These are phyloP conservation scores for Ranitomeya imitator DNA, from an alignment of 2,113 vertebrate genomes.

Conservation along the genomic window DNA sequence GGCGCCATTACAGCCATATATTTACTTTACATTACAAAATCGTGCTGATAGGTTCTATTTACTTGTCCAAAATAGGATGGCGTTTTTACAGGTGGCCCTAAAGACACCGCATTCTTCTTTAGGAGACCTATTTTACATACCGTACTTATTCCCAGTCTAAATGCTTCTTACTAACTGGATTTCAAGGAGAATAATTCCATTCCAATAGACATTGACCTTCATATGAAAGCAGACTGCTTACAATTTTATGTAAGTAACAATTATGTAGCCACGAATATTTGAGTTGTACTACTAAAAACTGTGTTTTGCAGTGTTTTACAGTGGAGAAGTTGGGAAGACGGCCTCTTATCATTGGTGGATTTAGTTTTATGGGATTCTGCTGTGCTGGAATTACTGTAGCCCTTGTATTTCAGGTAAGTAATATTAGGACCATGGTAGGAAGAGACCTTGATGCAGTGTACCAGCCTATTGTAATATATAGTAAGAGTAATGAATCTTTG, in stretches of 20 bases:
- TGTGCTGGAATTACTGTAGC: constrained; percentile 82
- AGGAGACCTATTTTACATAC: too few relatives aligned
- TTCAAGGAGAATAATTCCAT: too few relatives aligned
- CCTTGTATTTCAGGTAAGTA: constrained; percentile 79
- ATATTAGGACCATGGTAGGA: neutral
- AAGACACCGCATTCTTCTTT: too few relatives aligned
- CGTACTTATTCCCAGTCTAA: too few relatives aligned
- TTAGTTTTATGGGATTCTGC: constrained; percentile 85
- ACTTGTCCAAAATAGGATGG: too few relatives aligned
- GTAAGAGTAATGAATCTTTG: neutral
- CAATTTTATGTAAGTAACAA: neutral
- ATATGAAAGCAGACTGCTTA: neutral
- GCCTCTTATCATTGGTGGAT: constrained; percentile 82
- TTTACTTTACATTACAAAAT: too few relatives aligned
- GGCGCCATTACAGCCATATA: too few relatives aligned
- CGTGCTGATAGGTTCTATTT: too few relatives aligned
- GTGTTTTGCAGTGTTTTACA: constrained; percentile 78
- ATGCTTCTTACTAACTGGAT: too few relatives aligned
- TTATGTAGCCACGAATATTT: neutral
- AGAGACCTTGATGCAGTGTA: neutral
- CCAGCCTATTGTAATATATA: neutral
- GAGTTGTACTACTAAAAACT: neutral
- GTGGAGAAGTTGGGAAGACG: constrained; percentile 84
- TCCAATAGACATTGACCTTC: neutral
- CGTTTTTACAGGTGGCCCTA: too few relatives aligned